Evolutionary conservation across 2,113 vertebrate species (phyloP).

Genomic region (Corythornis vintsioides): DNA sequence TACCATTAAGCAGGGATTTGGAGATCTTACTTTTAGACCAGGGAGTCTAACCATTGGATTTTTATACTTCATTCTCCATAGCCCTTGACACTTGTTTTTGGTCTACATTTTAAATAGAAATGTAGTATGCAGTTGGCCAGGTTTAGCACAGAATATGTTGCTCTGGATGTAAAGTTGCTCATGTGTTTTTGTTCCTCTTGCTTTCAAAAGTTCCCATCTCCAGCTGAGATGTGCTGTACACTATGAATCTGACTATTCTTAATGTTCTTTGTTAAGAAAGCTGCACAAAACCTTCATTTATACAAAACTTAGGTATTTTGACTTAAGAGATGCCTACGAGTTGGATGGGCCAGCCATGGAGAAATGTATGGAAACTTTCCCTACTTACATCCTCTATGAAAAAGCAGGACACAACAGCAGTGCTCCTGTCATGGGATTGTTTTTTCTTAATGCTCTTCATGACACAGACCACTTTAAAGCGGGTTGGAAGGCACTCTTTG

Average conservation of each 20-base stretch:
- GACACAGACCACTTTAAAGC: conserved; percentile 34
- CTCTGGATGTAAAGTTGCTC: background rate
- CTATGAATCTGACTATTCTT: background rate
- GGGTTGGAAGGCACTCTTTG: conserved; percentile 38
- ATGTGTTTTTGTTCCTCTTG: background rate
- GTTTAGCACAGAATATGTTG: background rate
- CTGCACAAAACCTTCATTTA: background rate
- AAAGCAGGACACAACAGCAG: conserved; percentile 3
- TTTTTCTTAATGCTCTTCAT: conserved; percentile 39
- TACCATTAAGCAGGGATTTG: accelerated
- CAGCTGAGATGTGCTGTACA: background rate
- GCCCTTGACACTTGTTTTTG: background rate
- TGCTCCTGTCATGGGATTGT: background rate
- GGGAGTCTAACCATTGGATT: background rate
- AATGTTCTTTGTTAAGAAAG: background rate
- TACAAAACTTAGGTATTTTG: background rate
- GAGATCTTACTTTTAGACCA: background rate
- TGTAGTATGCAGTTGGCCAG: background rate
- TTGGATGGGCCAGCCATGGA: background rate
- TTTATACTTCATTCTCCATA: background rate
- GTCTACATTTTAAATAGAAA: background rate
- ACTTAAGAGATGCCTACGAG: background rate
- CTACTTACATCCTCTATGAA: background rate
- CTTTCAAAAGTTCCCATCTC: conserved; percentile 13
- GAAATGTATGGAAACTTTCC: conserved; percentile 27